Evolutionary conservation across 2,113 vertebrate species (phyloP).

Genomic region (Dicentrarchus labrax): DNA sequence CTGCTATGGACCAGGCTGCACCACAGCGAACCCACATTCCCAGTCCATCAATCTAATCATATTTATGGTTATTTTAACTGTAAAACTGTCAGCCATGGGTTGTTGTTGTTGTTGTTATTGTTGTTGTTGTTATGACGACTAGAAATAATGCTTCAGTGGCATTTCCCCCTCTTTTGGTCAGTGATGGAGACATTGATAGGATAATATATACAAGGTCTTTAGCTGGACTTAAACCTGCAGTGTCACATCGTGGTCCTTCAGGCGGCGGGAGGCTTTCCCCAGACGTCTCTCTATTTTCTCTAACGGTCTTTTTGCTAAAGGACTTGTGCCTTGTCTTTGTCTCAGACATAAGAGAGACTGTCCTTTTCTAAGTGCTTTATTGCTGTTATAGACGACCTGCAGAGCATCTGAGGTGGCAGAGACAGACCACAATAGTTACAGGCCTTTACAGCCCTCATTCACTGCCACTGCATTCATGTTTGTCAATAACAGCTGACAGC

Average conservation of each 20-base stretch:
- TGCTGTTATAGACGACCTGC: constrained; percentile 39
- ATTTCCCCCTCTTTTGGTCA: not conserved
- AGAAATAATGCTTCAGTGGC: not conserved
- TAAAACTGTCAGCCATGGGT: no score
- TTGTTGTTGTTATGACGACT: not conserved
- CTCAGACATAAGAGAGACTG: constrained; percentile 36
- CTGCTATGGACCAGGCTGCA: constrained; percentile 10
- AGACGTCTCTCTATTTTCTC: constrained; percentile 11
- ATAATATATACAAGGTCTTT: not conserved
- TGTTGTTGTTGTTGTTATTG: no score
- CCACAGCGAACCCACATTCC: not conserved
- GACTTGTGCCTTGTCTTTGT: constrained; percentile 52
- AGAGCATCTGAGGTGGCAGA: constrained; percentile 42
- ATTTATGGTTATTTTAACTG: not conserved
- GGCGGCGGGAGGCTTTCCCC: not conserved
- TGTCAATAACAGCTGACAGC: constrained; percentile 63
- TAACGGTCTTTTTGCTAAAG: constrained; percentile 27
- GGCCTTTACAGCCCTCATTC: constrained; percentile 56
- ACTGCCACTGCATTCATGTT: constrained; percentile 46
- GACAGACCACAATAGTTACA: constrained; percentile 41
- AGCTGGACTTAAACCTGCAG: constrained; percentile 8
- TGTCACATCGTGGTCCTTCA: constrained; percentile 7
- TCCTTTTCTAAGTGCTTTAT: constrained; percentile 60
- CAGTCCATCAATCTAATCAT: not conserved
- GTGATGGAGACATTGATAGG: not conserved